Base-by-base conservation (phyloP, 37 sponge, comb jelly and placozoan genomes). In the Theonella swinhoei region DNA sequence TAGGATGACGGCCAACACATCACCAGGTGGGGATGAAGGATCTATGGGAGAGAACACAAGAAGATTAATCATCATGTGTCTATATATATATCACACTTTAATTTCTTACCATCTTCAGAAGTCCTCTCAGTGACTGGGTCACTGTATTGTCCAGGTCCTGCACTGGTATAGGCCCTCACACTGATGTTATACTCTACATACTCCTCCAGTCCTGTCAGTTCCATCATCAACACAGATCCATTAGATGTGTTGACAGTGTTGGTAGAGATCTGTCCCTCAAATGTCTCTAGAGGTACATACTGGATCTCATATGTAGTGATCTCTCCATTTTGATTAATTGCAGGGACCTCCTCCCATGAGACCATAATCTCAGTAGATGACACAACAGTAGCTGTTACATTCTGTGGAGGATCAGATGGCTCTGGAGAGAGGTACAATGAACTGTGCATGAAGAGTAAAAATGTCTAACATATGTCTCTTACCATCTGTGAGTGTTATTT, bases 151-250 rank as follows among this genome's bases (percentile, higher is more conserved):
- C 81, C 72, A 24, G 81, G 60, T 0, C 70, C 81, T 2, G 30
- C 81, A 60, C 1, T 59, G 30, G 81, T 81, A 34, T 47, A 41
- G 54, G 81, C 81, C 67, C 81, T 39, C 9, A 81, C 79, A 40
- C 30, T 42, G 54, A 81, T 42, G 8, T 2, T 43, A 47, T 81
- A 81, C 0, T 42, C 35, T 14, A 67, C 54, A 41, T 35, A 67
- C 70, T 81, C 81, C 35, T 81, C 34, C 33, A 81, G 60, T 2
- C 63, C 70, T 20, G 25, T 41, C 23, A 81, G 61, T 1, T 7
- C 60, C 1, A 75, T 20, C 3, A 28, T 19, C 58, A 42, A 4
- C 23, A 19, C 37, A 3, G 58, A 4, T 36, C 19, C 14, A 72
- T 72, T 72, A 3, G 38, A 9, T 24, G 34, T 33, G 38, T 72